Evolutionary conservation across 2,888 invertebrate species (phyloP).

Genomic region (Microctonus hyperodae): DNA sequence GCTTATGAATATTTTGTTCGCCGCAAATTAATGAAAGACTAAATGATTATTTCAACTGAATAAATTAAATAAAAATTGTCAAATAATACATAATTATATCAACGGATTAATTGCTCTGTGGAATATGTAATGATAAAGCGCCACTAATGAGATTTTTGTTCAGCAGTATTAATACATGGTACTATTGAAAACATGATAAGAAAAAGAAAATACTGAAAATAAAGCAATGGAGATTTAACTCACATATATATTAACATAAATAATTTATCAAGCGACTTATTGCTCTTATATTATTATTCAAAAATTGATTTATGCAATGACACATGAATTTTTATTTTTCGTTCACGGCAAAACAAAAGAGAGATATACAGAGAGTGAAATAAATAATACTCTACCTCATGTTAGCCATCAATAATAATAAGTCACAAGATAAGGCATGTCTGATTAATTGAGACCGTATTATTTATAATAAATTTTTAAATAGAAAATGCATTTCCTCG

Average conservation of each 20-base stretch:
- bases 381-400: slow-evolving; percentile 30
- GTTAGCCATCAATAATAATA: slow-evolving; percentile 22
- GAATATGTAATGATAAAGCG: slow-evolving; percentile 14
- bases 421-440: not conserved
- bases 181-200: slow-evolving; percentile 9
- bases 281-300: not conserved
- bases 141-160: slow-evolving; percentile 23
- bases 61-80: not conserved
- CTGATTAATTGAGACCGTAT: not conserved
- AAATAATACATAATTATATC: not conserved
- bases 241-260: not conserved
- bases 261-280: slow-evolving; percentile 1
- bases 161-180: slow-evolving; percentile 30
- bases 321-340: not conserved
- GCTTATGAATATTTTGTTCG: slow-evolving; percentile 40
- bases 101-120: not conserved
- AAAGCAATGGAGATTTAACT: not conserved
- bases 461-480: slow-evolving; percentile 1
- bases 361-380: slow-evolving; percentile 15
- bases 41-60: not conserved
- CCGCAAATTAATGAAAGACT: slow-evolving; percentile 17
- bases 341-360: not conserved
- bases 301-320: slow-evolving; percentile 22
- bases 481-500: not conserved
- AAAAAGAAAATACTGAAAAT: slow-evolving; percentile 1